These are phyloP conservation scores for Platysteira castanea DNA, from an alignment of 2,113 vertebrate genomes.

Conservation along the genomic window DNA sequence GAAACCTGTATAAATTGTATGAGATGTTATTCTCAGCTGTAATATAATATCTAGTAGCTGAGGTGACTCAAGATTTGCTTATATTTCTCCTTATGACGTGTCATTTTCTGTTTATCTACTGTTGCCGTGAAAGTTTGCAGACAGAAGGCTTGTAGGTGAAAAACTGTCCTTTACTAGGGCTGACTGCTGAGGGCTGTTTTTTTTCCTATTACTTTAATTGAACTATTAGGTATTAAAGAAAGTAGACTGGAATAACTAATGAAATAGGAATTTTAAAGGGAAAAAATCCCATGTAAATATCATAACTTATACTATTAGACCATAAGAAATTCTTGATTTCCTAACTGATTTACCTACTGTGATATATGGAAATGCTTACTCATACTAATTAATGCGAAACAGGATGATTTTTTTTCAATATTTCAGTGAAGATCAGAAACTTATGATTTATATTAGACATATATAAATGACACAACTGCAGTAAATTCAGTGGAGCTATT, in stretches of 20 bases:
- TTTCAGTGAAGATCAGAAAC: not conserved
- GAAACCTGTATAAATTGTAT: not conserved
- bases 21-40: not conserved
- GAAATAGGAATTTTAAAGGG: not conserved
- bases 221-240: constrained; percentile 13
- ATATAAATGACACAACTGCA: not conserved
- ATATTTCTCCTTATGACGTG: not conserved
- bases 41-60: not conserved
- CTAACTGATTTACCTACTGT: not conserved
- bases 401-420: not conserved
- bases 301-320: not conserved
- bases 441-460: not conserved
- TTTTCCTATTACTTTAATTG: not conserved
- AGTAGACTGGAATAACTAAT: not conserved
- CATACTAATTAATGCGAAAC: not conserved
- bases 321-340: not conserved
- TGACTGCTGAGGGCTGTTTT: not conserved
- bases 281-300: not conserved
- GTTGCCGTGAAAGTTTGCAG: not conserved
- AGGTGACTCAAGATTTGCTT: not conserved
- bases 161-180: not conserved
- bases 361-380: not conserved
- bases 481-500: not conserved
- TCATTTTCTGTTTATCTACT: constrained; percentile 1
- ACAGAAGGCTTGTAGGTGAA: not conserved